Evolutionary conservation across 2,113 vertebrate genomes (phyloP).

Genomic region (Amphilophus citrinellus): DNA sequence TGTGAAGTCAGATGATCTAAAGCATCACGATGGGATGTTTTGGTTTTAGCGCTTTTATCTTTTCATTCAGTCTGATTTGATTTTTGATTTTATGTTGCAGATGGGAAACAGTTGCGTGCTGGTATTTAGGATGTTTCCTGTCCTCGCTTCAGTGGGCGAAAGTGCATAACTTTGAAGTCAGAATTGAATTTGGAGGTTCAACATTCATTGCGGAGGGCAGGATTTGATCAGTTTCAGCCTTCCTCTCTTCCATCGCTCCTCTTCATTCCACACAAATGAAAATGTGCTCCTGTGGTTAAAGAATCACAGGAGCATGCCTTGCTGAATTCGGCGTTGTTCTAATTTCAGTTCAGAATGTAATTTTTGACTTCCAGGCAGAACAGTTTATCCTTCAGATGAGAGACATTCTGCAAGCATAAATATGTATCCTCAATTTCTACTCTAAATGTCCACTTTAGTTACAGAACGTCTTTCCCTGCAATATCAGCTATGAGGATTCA

Average conservation of each 20-base stretch:
- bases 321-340: conserved; percentile 3
- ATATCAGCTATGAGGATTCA: background rate
- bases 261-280: conserved; percentile 25
- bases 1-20: background rate
- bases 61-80: background rate
- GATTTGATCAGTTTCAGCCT: background rate
- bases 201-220: background rate
- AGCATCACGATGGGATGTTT: background rate
- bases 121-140: background rate
- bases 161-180: background rate
- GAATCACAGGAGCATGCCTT: background rate
- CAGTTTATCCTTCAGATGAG: background rate
- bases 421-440: background rate
- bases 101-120: background rate
- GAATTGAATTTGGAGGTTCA: background rate
- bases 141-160: background rate
- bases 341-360: background rate
- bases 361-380: background rate
- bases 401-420: too few relatives aligned
- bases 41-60: background rate
- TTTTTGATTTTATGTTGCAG: background rate
- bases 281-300: background rate
- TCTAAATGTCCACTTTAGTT: background rate
- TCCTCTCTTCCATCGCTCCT: background rate
- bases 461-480: background rate